Base-by-base conservation (phyloP, 2,888 invertebrate genomes). In the Limnephilus rhombicus region DNA sequence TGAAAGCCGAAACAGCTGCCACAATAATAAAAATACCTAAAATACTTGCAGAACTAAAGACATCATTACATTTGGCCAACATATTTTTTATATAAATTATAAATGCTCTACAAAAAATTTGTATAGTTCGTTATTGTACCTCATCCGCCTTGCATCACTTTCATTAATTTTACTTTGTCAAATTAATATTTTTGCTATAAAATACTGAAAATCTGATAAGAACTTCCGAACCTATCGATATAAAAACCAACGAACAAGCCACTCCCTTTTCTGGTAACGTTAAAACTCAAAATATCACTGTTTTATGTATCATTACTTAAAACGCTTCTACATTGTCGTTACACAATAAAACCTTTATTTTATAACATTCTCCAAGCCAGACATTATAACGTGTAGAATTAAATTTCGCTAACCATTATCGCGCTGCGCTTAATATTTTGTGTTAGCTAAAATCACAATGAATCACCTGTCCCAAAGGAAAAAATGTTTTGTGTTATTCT, bases 351-450 rank as follows among this genome's bases (percentile, higher is more conserved):
- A 53, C 18, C 18, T 18, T 5, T 53, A 53, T 53, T 18, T 53
- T 53, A 18, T 24, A 18, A 68, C 68, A 68, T 9, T 68, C 24
- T 68, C 53, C 24, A 68, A 68, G 68, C 68, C 68, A 68, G 68
- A 68, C 24, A 68, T 68, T 68, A 2, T 68, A 68, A 68, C 68
- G 4, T 68, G 68, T 68, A 68, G 9, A 68, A 68, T 68, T 68
- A 68, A n/a, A 68, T 68, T 68, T 68, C 24, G 68, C 68, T 68
- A 68, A 68, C 68, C 68, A 24, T 68, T 68, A 68, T 68, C 9
- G 68, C 68, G 24, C 68, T n/a, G 68, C 24, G 68, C 68, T 89
- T 80, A 68, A 80, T 37, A 24, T 89, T 89, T 89, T 80, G 88
- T 80, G 34, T 89, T 37, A 29, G 24, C 80, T 12, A 80, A 89